Evolutionary conservation across 2,113 vertebrate genomes (phyloP), one percentile per base, ranked within the genome.

Genomic region (Xenopus borealis): DNA sequence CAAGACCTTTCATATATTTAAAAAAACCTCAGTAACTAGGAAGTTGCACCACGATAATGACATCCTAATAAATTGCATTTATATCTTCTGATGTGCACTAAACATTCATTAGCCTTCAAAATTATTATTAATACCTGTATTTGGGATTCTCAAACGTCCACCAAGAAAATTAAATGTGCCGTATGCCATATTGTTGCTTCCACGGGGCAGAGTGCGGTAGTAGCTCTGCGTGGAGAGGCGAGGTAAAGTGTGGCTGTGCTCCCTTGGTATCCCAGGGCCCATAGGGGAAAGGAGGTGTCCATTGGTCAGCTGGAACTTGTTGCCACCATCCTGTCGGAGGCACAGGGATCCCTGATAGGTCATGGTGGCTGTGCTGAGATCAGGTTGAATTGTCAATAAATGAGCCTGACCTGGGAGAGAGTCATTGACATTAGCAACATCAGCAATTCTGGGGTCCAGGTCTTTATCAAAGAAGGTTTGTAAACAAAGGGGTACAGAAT

Each of bases 121-220:
- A 40, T 40, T 3, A 40, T 40, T 40, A 9, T 6, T 40, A 40
- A 69, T 86, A 99, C 97, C 96, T 87, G 96, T 97, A 80, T 92
- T 97, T 62, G 97, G 97, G 69, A 99, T 93, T 57, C 95, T 98
- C 53, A 99, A 91, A 58, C 97, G 89, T 7, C 97, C 97, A 17
- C 97, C 97, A 62, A 99, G 80, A 90, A 98, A 99, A 88, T 98
- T 98, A 86, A 99, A 99, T 73, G 97, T 99, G 79, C 97, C 97
- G 0, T 96, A 99, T 50, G 96, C 94, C 85, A 96, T 94, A 88
- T 95, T 97, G 79, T 91, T 92, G 55, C 88, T 87, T 75, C 97
- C 94, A 0, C 95, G 93, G 19, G 96, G 93, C 82, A 99, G 87
- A 1, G 97, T 97, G 69, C 96, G 97, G 72, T 98, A 97, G 89